Percentiles rank a stretch among this genome's conserved stretches.
Conservation (phyloP, 2,797 vertebrate genomes). For the Intellagama lesueurii region DNA sequence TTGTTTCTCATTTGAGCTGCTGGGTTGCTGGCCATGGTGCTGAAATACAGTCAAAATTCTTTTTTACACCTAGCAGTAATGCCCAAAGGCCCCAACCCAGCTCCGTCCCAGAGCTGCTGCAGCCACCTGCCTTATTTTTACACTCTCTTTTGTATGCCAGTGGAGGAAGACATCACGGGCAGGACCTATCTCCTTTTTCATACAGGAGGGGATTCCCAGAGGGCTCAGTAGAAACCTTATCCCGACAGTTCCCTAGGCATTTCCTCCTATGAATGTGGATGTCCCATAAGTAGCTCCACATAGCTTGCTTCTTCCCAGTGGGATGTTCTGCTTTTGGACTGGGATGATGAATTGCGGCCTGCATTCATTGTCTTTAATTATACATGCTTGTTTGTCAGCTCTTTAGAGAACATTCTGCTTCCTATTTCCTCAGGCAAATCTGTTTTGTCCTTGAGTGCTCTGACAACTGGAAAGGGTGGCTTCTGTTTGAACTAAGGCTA, state of each 20-base stretch:
- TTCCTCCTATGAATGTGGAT: neutral
- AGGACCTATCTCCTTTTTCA: neutral
- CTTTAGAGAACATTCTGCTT: constrained; percentile 3
- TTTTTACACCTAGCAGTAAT: neutral
- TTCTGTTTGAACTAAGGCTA: constrained; percentile 2
- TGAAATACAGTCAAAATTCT: neutral
- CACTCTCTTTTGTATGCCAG: neutral
- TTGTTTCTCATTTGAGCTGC: neutral
- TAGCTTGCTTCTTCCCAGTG: neutral
- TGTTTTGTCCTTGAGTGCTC: neutral
- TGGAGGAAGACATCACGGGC: neutral
- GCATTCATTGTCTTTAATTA: neutral
- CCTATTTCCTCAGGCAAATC: neutral
- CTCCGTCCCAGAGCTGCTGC: neutral
- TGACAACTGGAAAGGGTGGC: neutral
- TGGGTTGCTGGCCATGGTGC: neutral
- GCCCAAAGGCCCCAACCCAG: neutral
- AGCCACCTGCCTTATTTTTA: neutral
- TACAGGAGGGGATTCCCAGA: neutral
- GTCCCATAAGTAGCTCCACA: neutral
- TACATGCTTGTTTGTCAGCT: neutral
- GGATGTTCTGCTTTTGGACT: neutral
- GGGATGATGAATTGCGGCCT: neutral
- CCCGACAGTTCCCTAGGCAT: neutral
- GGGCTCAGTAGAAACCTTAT: neutral